Base-by-base conservation (phyloP, 2,113 vertebrate species). In the Dipodomys merriami region DNA sequence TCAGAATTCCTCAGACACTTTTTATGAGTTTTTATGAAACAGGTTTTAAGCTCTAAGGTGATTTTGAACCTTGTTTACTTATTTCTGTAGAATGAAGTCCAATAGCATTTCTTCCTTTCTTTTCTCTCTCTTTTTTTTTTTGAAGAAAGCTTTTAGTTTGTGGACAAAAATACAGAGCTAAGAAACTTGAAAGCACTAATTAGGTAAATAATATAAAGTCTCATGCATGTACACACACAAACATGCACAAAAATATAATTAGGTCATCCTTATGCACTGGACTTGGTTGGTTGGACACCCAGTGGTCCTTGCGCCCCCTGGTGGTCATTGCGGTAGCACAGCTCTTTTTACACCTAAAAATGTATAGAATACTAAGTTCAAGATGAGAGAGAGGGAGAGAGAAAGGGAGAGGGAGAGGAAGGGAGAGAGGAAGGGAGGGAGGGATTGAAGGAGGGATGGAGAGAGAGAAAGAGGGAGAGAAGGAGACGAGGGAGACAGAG, bases 251-350 rank as follows among this genome's bases (percentile, higher is more conserved):
- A 83, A 90, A 93, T 5, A 72, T 86, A 96, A 92, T 95, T 91
- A 80, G 12, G 13, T 84, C 44, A 30, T 94, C 49, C 30, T 87
- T 80, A 86, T 73, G 89, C 39, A 86, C 7, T 60, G 6, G 27
- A 65, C 39, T 82, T 95, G 88, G 95, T 96, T 91, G 95, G 85
- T 16, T 39, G 69, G 76, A 46, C 90, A 93, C 73, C 69, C 82
- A 94, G 84, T 94, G 74, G 64, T 95, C n/a, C 53, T 95, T 83
- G 81, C 94, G 97, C 97, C 97, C 97, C 96, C 97, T 96, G 76
- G 97, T 97, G 97, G 97, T 93, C 72, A 79, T 10, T 90, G 62
- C 82, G 79, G 93, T 64, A 82, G 85, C 8, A 86, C 19, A 85
- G 64, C 0, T 88, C 6, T 88, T 44, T 73, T 79, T 77, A 81